Conservation (phyloP, 2,113 vertebrate genomes). For the Fulmarus glacialis region DNA sequence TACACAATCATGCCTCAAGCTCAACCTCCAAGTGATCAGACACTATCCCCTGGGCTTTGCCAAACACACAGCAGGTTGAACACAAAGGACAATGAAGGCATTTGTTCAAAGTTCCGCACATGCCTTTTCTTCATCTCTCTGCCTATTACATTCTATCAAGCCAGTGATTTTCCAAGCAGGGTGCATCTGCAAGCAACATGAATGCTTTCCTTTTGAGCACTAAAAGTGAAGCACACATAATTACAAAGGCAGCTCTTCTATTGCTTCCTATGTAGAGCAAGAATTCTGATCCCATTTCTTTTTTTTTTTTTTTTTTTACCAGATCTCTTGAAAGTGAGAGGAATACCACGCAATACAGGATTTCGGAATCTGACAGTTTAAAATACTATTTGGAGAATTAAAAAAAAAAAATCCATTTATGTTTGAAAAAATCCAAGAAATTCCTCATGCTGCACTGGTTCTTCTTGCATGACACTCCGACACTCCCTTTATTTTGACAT, state of each 20-base stretch:
- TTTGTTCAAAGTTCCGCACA: background rate
- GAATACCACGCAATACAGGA: background rate
- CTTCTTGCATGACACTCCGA: background rate
- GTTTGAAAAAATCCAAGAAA: background rate
- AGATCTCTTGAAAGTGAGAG: background rate
- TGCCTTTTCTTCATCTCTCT: background rate
- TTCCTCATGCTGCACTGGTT: background rate
- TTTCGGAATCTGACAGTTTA: background rate
- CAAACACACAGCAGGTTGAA: background rate
- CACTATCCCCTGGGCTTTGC: background rate
- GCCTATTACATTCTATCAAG: background rate
- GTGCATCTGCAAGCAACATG: background rate
- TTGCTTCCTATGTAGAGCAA: background rate
- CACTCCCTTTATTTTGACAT: background rate
- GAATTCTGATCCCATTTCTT: background rate
- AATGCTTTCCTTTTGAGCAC: background rate
- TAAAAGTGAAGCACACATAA: background rate
- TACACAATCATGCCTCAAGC: background rate
- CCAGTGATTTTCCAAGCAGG: background rate
- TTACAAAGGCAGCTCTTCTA: background rate
- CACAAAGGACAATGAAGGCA: background rate
- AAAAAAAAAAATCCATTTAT: background rate
- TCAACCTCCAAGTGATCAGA: background rate
- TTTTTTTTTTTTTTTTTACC: fast-evolving
- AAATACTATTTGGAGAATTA: background rate